A percentile compares a stretch with the other conserved stretches of the same genome.
These are phyloP conservation scores for Pipistrellus pipistrellus DNA, from an alignment of 2,797 vertebrate species.

Conservation along the genomic window DNA sequence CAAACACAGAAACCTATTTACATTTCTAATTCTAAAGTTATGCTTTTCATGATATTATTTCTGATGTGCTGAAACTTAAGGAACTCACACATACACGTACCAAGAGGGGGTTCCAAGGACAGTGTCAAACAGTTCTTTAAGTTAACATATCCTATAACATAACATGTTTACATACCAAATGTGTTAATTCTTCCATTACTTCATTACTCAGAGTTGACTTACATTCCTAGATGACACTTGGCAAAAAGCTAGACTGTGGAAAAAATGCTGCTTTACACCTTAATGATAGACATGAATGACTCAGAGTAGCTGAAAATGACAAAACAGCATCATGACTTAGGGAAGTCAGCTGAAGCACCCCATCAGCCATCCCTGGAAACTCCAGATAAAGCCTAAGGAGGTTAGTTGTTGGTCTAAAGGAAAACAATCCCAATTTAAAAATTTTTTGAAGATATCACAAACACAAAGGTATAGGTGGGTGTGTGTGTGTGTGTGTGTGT, in stretches of 20 bases:
- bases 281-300: neutral
- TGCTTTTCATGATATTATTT: conserved; percentile 5
- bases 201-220: conserved; percentile 20
- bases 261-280: neutral
- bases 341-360: neutral
- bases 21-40: conserved; percentile 5
- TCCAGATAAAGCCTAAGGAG: neutral
- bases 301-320: neutral
- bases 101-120: neutral
- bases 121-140: conserved; percentile 15
- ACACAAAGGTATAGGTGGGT: neutral
- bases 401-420: neutral
- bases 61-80: conserved; percentile 44
- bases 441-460: conserved; percentile 18
- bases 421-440: conserved; percentile 43
- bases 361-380: neutral
- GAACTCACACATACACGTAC: neutral
- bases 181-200: conserved; percentile 41
- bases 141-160: neutral
- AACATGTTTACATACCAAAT: neutral
- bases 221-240: neutral
- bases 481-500: too few species aligned
- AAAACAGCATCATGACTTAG: neutral
- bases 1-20: conserved; percentile 43
- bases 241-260: conserved; percentile 24